Percentiles rank a stretch among this genome's conserved stretches.
Evolutionary conservation across 1,140 invertebrate genomes (phyloP).

Genomic region (Euschistus heros): DNA sequence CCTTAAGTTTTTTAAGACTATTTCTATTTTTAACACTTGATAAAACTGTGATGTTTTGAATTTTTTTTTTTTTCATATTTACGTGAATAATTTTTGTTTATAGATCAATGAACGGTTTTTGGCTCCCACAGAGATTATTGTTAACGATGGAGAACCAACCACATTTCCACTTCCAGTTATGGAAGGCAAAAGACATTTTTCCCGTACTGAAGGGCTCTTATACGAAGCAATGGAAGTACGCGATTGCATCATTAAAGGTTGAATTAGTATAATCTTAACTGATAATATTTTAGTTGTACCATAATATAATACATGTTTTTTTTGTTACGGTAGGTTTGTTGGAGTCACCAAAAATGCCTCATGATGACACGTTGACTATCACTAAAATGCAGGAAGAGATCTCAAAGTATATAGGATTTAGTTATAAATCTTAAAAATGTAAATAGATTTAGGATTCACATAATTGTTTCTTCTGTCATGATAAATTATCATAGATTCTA

Average conservation of each 20-base stretch:
- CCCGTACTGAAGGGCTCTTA: neutral
- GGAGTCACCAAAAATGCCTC: neutral
- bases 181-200: neutral
- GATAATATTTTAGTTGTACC: neutral
- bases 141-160: neutral
- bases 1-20: neutral
- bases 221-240: slow-evolving; percentile 3
- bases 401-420: neutral
- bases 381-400: neutral
- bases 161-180: neutral
- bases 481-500: no score
- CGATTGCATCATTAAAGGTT: neutral
- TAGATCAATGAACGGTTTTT: neutral
- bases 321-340: neutral
- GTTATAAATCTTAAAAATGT: no score
- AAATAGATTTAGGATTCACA: no score
- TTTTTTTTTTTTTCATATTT: neutral
- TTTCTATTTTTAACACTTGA: neutral
- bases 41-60: neutral
- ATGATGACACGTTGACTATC: neutral
- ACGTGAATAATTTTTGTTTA: neutral
- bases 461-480: no score
- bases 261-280: neutral
- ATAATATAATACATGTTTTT: neutral
- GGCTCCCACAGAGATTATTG: neutral